Evolutionary conservation across 1,140 invertebrate genomes (phyloP), one percentile per base, ranked within the genome.

Genomic region (Saccostrea cuccullata): DNA sequence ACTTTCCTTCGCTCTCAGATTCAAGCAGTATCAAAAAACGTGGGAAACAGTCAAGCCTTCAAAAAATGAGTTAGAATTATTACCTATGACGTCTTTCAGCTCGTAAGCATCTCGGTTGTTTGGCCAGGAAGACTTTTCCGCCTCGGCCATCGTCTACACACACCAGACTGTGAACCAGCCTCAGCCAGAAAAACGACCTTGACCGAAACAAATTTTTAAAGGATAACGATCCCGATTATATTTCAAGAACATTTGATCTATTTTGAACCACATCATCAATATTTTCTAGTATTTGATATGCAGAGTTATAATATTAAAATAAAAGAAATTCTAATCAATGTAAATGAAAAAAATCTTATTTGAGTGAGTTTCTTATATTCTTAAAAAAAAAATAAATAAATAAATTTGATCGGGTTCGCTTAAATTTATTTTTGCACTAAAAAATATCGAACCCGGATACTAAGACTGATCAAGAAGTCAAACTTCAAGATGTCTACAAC

Each of bases 31-130:
- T 17, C n/a, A 64, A 64, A 64, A 20, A 17, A 20, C 5, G 5
- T 20, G n/a, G 17, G 13, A 3, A 4, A 6, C 15, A 64, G n/a
- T 20, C 0, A 17, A 17, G 6, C 8, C 58, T 64, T n/a, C n/a
- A n/a, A 15, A 60, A 64, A 20, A 6, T 6, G n/a, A 60, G n/a
- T 0, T 64, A 64, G 17, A 30, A 26, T 23, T 94, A 96, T 96
- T 96, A 97, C 98, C 98, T 93, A 99, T 99, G 92, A 99, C 97
- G 96, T 99, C 98, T 92, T 97, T 97, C 88, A 99, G 96, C 95
- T 98, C 98, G 95, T 99, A 99, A 94, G 98, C 98, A 93, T 99
- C 97, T 95, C 98, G 97, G 91, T 96, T 97, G 95, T 98, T 99
- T 87, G 98, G 97, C 98, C 98, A 99, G 5, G 90, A 86, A 30